Percentiles rank a stretch among this genome's conserved stretches.
Evolutionary conservation across 1,140 invertebrate species (phyloP).

Genomic region (Drosophila oshimai): DNA sequence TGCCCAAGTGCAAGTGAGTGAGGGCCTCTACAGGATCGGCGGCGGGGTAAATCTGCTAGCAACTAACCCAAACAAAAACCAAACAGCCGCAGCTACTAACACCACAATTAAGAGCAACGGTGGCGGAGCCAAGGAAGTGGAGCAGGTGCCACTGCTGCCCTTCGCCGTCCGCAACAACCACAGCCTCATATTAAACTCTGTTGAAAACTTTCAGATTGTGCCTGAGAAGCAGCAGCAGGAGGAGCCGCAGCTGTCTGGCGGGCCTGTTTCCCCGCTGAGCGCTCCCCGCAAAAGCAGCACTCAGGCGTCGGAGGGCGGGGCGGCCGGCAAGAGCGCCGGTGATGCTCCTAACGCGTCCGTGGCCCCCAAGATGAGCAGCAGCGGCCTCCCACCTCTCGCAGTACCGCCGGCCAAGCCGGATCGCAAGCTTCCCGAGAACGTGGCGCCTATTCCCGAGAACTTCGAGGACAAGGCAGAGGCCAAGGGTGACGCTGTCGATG

Average conservation of each 20-base stretch:
- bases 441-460: conserved; percentile 79
- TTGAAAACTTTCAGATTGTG: conserved; percentile 83
- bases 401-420: conserved; percentile 68
- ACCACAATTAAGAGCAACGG: conserved; percentile 28
- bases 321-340: conserved; percentile 8
- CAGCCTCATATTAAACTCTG: conserved; percentile 80
- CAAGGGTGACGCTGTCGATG: conserved; percentile 52
- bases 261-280: conserved; percentile 56
- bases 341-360: conserved; percentile 43
- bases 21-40: conserved; percentile 76
- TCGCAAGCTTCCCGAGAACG: conserved; percentile 76
- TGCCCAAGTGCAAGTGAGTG: conserved; percentile 80
- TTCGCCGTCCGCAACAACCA: conserved; percentile 60
- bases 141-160: conserved; percentile 15
- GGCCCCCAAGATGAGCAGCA: conserved; percentile 54
- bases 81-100: conserved; percentile 17
- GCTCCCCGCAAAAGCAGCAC: conserved; percentile 60
- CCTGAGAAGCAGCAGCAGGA: conserved; percentile 55
- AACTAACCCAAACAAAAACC: conserved; percentile 57
- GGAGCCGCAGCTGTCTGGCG: conserved; percentile 42
- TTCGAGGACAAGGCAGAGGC: conserved; percentile 53
- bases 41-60: conserved; percentile 55
- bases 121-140: conserved; percentile 32
- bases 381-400: conserved; percentile 56
- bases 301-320: conserved; percentile 9